These are phyloP conservation scores for Psilanteris sp. DNA, from an alignment of 1,140 invertebrate genomes.

Conservation along the genomic window DNA sequence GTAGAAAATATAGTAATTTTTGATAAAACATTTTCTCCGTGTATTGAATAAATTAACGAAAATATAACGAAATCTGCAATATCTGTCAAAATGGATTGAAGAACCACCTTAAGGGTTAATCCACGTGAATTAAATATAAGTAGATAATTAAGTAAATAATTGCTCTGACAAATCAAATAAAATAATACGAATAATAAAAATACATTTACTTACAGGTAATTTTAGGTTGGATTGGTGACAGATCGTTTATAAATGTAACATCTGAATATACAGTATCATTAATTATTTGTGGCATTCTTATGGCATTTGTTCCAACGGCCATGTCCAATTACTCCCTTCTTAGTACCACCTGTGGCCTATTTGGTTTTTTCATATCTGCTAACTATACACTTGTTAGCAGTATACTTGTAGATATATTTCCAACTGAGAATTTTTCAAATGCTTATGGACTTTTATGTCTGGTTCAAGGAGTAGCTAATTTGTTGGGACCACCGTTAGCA, in stretches of 20 bases:
- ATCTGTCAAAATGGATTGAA: no score
- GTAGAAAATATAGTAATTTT: no score
- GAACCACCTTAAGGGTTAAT: no score
- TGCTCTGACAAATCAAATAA: no score
- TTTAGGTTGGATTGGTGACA: slow-evolving; percentile 93
- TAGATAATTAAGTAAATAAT: no score
- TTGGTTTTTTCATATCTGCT: slow-evolving; percentile 91
- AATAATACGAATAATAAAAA: no score
- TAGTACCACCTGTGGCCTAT: slow-evolving; percentile 84
- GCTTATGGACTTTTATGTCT: slow-evolving; percentile 92
- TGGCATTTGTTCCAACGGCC: slow-evolving; percentile 85
- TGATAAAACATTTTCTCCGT: no score
- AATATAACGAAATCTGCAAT: no score
- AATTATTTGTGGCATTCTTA: slow-evolving; percentile 86
- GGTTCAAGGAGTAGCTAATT: slow-evolving; percentile 92
- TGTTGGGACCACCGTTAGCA: slow-evolving; percentile 91
- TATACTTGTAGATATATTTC: slow-evolving; percentile 90
- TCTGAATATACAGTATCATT: slow-evolving; percentile 89
- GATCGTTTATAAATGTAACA: slow-evolving; percentile 85
- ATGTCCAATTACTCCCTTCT: slow-evolving; percentile 81
- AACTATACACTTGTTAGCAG: slow-evolving; percentile 92
- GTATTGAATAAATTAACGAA: no score
- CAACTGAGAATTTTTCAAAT: slow-evolving; percentile 91
- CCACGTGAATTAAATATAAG: no score
- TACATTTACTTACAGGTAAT: no score